phyloP scores from a whole-genome alignment of 1,140 invertebrate genomes.

The Brachionus rotundiformis region DNA sequence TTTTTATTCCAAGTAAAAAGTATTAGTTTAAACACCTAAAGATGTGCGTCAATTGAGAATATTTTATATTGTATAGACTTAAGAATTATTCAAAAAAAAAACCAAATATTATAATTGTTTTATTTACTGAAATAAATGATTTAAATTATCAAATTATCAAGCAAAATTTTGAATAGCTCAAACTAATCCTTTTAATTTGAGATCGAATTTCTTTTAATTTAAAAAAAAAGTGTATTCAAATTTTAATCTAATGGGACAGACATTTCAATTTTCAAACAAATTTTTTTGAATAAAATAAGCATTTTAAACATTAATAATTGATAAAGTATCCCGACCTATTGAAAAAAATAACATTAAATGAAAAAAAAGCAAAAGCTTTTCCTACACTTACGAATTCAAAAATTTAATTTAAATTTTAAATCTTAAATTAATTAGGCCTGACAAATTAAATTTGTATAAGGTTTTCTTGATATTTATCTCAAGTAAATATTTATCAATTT shows the following conservation, averaged over 20 bases:
- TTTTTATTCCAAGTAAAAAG: no score
- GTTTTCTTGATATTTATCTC: constrained; percentile 46
- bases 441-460: constrained; percentile 41
- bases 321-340: background rate
- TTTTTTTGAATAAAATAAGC: background rate
- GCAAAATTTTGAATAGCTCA: background rate
- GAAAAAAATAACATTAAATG: background rate
- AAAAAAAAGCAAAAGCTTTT: background rate
- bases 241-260: no score
- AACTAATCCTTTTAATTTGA: background rate
- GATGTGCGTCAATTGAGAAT: background rate
- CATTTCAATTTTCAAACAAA: background rate
- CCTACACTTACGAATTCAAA: background rate
- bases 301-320: background rate
- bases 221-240: no score
- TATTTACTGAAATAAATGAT: background rate
- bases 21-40: no score
- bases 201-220: background rate
- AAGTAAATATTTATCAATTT: constrained; percentile 38
- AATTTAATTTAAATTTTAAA: constrained; percentile 34
- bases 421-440: constrained; percentile 34
- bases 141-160: background rate
- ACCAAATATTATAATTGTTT: no score
- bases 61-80: background rate
- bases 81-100: background rate